Evolutionary conservation across 2,113 vertebrate genomes (phyloP), one percentile per base, ranked within the genome.

Genomic region (Miniopterus natalensis): DNA sequence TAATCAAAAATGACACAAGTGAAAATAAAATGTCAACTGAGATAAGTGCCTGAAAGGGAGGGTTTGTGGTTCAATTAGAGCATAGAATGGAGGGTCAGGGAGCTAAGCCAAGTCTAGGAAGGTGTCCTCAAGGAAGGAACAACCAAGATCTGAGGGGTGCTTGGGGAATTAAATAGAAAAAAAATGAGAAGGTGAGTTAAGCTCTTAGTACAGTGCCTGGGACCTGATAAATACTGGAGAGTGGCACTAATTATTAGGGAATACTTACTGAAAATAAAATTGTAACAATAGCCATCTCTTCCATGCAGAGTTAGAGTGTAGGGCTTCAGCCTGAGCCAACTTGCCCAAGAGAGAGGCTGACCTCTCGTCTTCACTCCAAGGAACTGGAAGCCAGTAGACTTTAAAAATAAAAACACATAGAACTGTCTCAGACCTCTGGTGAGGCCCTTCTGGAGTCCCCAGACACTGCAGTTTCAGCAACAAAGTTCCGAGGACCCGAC

Each of bases 351-450:
- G 21, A n/a, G 49, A 59, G 79, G 29, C 63, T 95, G 73, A 85
- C 53, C 59, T 74, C 42, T 9, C 17, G 14, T 66, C 45, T n/a
- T 70, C 11, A 66, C 27, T 83, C 5, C 1, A 49, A 89, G 55
- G 49, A 92, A n/a, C 63, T 84, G 90, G 73, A 83, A 59, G 27
- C 55, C 4, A 73, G 61, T 6, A 12, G 27, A 51, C 6, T 45
- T 83, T 45, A 90, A 84, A 89, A 65, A 87, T 59, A 78, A 90
- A 86, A 74, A 15, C 21, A 12, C 61, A 63, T 68, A 79, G 61
- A 89, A 53, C 87, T 29, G 27, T 49, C 79, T 74, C 78, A 2
- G 29, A n/a, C 59, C 68, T 42, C 81, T 25, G 40, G 25, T 4
- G 31, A 94, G 71, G 53, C 42, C 66, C 66, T 10, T 49, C 27